These are phyloP conservation scores for Borostomias antarcticus DNA, from an alignment of 2,797 vertebrate species.

Conservation along the genomic window DNA sequence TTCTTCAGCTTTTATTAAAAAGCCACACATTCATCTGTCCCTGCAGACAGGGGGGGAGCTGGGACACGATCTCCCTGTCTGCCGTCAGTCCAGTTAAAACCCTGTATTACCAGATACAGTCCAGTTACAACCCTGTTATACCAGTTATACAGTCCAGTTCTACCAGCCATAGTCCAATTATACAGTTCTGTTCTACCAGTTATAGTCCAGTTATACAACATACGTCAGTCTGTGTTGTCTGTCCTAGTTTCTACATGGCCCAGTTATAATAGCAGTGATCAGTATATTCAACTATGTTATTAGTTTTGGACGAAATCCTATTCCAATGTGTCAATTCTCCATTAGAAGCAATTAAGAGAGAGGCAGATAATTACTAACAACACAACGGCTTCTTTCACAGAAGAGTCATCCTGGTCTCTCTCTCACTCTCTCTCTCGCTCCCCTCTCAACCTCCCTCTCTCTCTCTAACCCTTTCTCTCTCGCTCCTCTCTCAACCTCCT, in stretches of 20 bases:
- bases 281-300: slow-evolving; percentile 37
- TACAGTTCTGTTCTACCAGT: too few species aligned
- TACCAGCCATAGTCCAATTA: too few species aligned
- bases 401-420: neutral
- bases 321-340: slow-evolving; percentile 33
- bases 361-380: neutral
- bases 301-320: slow-evolving; percentile 33
- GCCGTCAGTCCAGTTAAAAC: too few species aligned
- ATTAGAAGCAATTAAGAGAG: slow-evolving; percentile 31
- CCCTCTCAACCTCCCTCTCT: neutral
- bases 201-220: too few species aligned
- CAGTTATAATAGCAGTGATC: slow-evolving; percentile 23
- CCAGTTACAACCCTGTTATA: too few species aligned
- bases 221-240: neutral
- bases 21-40: slow-evolving; percentile 9
- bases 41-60: neutral
- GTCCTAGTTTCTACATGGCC: neutral
- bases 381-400: neutral
- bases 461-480: neutral
- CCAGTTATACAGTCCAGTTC: too few species aligned
- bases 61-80: too few species aligned
- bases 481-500: slow-evolving; percentile 5
- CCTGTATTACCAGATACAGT: too few species aligned
- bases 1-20: slow-evolving; percentile 5
- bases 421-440: neutral